phyloP scores from a whole-genome alignment of 2,797 vertebrate genomes.

The Rhabdophis nuchalis region DNA sequence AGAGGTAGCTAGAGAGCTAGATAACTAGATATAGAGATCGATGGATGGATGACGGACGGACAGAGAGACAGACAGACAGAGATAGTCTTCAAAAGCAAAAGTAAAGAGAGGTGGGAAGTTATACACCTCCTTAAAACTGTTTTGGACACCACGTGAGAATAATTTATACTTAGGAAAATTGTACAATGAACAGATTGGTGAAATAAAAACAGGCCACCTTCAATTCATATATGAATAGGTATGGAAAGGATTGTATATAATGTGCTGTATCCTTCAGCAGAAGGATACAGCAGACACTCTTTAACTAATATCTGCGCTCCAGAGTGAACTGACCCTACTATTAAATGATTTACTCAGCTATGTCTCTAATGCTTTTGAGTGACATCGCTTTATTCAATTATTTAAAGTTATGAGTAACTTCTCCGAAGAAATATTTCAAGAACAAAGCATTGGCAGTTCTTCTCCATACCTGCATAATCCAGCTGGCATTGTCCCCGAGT shows the following conservation, averaged over 20 bases:
- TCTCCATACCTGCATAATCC: background rate
- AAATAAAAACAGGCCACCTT: background rate
- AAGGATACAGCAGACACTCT: background rate
- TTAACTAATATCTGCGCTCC: background rate
- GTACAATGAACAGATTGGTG: background rate
- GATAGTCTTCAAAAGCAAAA: slow-evolving; percentile 24
- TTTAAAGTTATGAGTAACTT: background rate
- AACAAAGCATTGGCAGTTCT: background rate
- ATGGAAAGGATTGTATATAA: background rate
- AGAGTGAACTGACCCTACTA: background rate
- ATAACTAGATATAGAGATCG: no score
- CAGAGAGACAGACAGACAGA: no score
- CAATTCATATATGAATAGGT: background rate
- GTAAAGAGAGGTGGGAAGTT: background rate
- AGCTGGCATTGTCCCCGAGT: background rate
- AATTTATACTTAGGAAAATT: background rate
- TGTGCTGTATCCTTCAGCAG: background rate
- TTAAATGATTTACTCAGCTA: background rate
- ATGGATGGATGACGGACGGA: no score
- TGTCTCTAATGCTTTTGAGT: background rate
- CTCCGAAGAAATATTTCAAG: background rate
- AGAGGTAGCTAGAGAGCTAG: no score
- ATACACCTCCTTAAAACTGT: background rate
- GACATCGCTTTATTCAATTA: background rate
- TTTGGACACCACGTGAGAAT: background rate